Percentiles rank a stretch among this genome's conserved stretches.
phyloP scores from a whole-genome alignment of 2,797 vertebrate species.

The Enteromius afrohamiltoni region DNA sequence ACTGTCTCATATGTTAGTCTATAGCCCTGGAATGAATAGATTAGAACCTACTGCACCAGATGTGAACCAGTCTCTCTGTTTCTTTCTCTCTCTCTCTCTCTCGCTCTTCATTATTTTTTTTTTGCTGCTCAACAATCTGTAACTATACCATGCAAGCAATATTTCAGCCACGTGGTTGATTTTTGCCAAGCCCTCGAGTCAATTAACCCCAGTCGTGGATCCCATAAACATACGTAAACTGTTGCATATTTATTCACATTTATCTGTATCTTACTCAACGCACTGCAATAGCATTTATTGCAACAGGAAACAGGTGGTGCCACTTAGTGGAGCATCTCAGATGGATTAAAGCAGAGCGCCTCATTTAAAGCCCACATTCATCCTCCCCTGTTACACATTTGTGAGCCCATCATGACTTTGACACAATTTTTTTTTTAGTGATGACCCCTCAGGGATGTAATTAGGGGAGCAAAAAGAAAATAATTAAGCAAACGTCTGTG shows the following conservation, averaged over 20 bases:
- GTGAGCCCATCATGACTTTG: slow-evolving; percentile 38
- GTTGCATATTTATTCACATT: slow-evolving; percentile 52
- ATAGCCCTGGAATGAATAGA: slow-evolving; percentile 20
- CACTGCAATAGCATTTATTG: background rate
- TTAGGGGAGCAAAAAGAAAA: slow-evolving; percentile 61
- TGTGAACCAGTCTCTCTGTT: background rate
- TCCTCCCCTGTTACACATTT: slow-evolving; percentile 45
- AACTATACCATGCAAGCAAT: slow-evolving; percentile 18
- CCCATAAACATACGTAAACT: slow-evolving; percentile 29
- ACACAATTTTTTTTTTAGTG: slow-evolving; percentile 36
- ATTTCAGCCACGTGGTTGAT: slow-evolving; percentile 6
- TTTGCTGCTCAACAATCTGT: slow-evolving; percentile 28
- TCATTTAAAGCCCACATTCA: slow-evolving; percentile 35
- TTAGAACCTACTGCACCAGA: slow-evolving; percentile 6
- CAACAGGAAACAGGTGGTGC: slow-evolving; percentile 55
- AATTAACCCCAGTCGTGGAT: slow-evolving; percentile 17
- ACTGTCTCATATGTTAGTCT: background rate
- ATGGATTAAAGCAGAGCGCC: slow-evolving; percentile 50
- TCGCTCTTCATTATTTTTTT: background rate
- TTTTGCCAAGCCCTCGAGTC: slow-evolving; percentile 2
- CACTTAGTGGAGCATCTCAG: slow-evolving; percentile 52
- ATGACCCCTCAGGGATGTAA: slow-evolving; percentile 60
- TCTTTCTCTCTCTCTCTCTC: background rate
- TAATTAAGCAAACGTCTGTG: slow-evolving; percentile 59
- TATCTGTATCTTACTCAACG: slow-evolving; percentile 34